Base-by-base conservation (phyloP, 2,797 vertebrate species). In the Cyclopterus lumpus region DNA sequence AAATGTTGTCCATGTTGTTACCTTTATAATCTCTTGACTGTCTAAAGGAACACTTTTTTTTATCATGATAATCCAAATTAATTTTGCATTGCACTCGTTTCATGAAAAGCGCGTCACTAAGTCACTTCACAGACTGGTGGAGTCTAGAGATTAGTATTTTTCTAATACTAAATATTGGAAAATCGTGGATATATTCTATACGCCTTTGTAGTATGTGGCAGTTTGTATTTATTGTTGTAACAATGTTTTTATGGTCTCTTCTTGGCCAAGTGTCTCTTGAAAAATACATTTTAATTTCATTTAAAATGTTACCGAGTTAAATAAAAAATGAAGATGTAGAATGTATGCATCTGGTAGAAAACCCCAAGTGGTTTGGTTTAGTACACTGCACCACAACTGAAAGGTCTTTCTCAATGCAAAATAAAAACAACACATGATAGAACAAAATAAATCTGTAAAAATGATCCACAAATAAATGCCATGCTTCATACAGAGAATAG, bases 1-100 rank as follows among this genome's bases (percentile, higher is more conserved):
- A 83, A 67, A 51, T 70, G 63, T 71, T 82, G 79, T 80, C 38
- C 40, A 18, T 61, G 65, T 44, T 60, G 51, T 6, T 70, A 44
- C 14, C 7, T 73, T 64, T 11, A 67, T 15, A 61, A 61, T 67
- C 61, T 42, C 4, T 18, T 12, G 6, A 58, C 4, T 4, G 20
- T 24, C 1, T 22, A 46, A 15, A 22, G 18, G 16, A 15, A 74
- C n/a, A 16, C 48, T 0, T 18, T 64, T 16, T 59, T 20, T 59
- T 3, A 20, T 51, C 14, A 38, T 24, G 14, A 18, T 73, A 8
- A 40, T 16, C 22, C 9, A 10, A 61, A 24, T n/a, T 12, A 12
- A n/a, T 49, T 61, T 57, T 5, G 5, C 3, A 42, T 54, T 53
- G 30, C 34, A n/a, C 48, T 26, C 71, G 15, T 36, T 34, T 8